These are phyloP conservation scores for Pipa parva DNA, from an alignment of 2,113 vertebrate species.

Conservation along the genomic window DNA sequence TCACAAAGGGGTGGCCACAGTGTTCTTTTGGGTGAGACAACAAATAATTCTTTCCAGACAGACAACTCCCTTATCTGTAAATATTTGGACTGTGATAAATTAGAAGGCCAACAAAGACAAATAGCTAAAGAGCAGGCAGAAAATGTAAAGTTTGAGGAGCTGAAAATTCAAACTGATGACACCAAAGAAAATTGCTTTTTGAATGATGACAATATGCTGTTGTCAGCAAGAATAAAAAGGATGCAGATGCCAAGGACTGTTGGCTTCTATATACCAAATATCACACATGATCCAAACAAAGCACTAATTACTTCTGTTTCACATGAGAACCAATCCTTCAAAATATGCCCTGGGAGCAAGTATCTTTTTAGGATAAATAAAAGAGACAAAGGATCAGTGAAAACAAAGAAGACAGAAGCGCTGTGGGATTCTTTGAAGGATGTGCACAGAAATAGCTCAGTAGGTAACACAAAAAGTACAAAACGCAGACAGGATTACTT, in stretches of 20 bases:
- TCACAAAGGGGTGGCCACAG: constrained; percentile 31
- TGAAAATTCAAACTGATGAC: constrained; percentile 48
- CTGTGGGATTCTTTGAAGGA: constrained; percentile 24
- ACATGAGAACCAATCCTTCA: constrained; percentile 9
- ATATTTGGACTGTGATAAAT: constrained; percentile 49
- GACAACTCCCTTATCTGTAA: constrained; percentile 51
- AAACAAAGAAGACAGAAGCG: constrained; percentile 19
- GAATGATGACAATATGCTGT: constrained; percentile 30
- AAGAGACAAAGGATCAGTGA: constrained; percentile 8
- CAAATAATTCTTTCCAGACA: constrained; percentile 43
- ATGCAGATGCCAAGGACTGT: constrained; percentile 50
- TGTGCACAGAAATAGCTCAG: constrained; percentile 8
- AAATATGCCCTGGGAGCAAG: constrained; percentile 16
- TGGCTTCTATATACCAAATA: constrained; percentile 58
- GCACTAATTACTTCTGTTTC: constrained; percentile 20
- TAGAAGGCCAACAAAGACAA: constrained; percentile 46
- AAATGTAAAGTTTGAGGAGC: constrained; percentile 39
- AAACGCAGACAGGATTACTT: constrained; percentile 50
- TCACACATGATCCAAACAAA: constrained; percentile 34
- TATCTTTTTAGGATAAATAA: constrained; percentile 26
- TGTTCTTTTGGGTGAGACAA: constrained; percentile 38
- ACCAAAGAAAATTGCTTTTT: constrained; percentile 45
- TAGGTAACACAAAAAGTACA: constrained; percentile 43
- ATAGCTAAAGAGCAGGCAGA: constrained; percentile 35
- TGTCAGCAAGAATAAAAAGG: constrained; percentile 51